Evolutionary conservation across 2,797 vertebrate genomes (phyloP).

Genomic region (Cyclura pinguis): DNA sequence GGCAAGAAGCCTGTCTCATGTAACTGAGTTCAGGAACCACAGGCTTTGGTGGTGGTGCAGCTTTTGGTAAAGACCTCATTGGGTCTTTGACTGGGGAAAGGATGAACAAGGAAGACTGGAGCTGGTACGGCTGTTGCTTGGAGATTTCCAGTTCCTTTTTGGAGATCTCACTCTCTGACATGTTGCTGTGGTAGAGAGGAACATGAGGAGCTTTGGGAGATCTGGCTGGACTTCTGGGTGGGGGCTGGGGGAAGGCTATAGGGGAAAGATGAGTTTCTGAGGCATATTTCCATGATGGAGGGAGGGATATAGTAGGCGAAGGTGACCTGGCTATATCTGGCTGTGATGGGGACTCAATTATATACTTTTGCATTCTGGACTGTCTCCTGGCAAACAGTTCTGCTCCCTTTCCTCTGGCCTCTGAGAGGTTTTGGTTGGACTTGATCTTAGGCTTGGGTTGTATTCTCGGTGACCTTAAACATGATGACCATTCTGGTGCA

Average conservation of each 20-base stretch:
- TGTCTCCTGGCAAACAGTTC: constrained; percentile 95
- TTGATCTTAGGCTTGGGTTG: constrained; percentile 85
- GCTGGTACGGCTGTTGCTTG: constrained; percentile 91
- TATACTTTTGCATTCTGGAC: constrained; percentile 95
- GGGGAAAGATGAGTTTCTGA: constrained; percentile 84
- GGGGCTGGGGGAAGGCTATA: constrained; percentile 84
- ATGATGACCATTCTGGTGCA: constrained; percentile 91
- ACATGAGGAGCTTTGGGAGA: constrained; percentile 83
- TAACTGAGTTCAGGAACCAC: constrained; percentile 73
- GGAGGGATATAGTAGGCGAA: constrained; percentile 95
- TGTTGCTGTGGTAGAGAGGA: constrained; percentile 80
- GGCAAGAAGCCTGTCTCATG: constrained; percentile 83
- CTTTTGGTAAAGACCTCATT: constrained; percentile 81
- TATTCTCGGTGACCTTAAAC: constrained; percentile 91
- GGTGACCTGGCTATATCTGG: constrained; percentile 84
- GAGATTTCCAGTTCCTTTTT: constrained; percentile 91
- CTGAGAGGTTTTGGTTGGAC: constrained; percentile 89
- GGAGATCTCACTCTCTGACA: constrained; percentile 87
- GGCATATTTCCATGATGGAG: constrained; percentile 95
- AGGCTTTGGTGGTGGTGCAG: constrained; percentile 84
- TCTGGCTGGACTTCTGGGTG: constrained; percentile 84
- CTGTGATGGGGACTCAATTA: constrained; percentile 85
- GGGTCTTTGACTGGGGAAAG: constrained; percentile 90
- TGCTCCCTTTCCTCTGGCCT: constrained; percentile 93
- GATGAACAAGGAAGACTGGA: constrained; percentile 92